Conservation (phyloP, 2,888 invertebrate species). For the Drosophila picticornis region DNA sequence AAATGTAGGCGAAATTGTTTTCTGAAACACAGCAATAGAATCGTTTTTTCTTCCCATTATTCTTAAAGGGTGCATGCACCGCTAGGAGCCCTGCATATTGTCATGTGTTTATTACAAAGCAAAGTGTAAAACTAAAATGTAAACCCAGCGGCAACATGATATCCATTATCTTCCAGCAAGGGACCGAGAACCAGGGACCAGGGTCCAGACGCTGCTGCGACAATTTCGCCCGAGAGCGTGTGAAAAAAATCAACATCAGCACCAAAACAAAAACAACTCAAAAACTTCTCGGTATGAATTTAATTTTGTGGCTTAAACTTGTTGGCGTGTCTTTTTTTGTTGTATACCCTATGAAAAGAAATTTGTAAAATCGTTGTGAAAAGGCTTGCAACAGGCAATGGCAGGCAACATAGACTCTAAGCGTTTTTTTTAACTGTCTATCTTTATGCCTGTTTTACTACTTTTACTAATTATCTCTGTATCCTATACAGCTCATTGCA, state of each 20-base stretch:
- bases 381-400: neutral
- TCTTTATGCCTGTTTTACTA: rapidly evolving
- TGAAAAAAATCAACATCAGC: slow-evolving; percentile 29
- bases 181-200: slow-evolving; percentile 6
- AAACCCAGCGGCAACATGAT: slow-evolving; percentile 71
- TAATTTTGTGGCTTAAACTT: slow-evolving; percentile 72
- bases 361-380: neutral
- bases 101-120: slow-evolving; percentile 73
- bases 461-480: neutral
- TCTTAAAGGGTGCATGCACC: slow-evolving; percentile 35
- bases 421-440: neutral
- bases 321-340: slow-evolving; percentile 23
- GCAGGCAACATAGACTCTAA: neutral
- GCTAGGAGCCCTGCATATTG: slow-evolving; percentile 49
- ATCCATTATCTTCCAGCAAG: slow-evolving; percentile 65
- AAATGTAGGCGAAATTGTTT: neutral
- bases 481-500: neutral
- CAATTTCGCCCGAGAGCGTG: slow-evolving; percentile 31
- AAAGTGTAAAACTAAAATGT: slow-evolving; percentile 76
- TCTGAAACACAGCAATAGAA: slow-evolving; percentile 3
- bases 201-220: slow-evolving; percentile 18
- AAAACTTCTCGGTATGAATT: slow-evolving; percentile 62
- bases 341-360: slow-evolving; percentile 2
- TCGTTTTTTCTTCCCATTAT: slow-evolving; percentile 9
- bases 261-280: slow-evolving; percentile 28